phyloP scores from a whole-genome alignment of 2,113 vertebrate genomes.

The Turnix velox region DNA sequence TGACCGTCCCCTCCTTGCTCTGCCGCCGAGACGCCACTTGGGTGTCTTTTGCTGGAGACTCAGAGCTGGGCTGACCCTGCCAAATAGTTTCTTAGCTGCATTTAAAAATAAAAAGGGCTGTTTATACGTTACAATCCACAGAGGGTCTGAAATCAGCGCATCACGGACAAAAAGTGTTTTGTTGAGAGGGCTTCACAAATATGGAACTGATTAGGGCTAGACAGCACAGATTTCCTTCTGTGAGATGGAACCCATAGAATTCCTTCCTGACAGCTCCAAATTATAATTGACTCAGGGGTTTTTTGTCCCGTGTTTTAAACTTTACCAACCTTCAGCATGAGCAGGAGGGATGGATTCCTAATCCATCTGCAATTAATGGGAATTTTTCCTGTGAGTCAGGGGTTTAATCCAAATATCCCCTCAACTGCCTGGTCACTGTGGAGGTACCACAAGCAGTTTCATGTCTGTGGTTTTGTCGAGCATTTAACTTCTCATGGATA shows the following conservation, averaged over 20 bases:
- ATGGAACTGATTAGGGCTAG: slow-evolving; percentile 52
- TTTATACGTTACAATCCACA: slow-evolving; percentile 44
- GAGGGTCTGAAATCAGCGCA: slow-evolving; percentile 41
- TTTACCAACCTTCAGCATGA: neutral
- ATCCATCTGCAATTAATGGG: neutral
- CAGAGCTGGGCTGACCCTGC: slow-evolving; percentile 1
- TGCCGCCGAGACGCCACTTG: neutral
- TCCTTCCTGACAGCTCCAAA: slow-evolving; percentile 44
- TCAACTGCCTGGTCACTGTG: neutral
- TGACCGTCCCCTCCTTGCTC: neutral
- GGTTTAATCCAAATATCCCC: neutral
- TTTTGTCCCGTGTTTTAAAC: neutral
- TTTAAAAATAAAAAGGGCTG: slow-evolving; percentile 48
- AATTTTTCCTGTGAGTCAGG: neutral
- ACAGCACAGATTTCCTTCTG: slow-evolving; percentile 31
- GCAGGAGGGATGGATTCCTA: neutral
- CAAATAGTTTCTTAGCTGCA: slow-evolving; percentile 28
- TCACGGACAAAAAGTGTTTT: slow-evolving; percentile 50
- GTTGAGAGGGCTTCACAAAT: slow-evolving; percentile 43
- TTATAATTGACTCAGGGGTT: neutral
- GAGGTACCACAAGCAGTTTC: neutral
- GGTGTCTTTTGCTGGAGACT: neutral
- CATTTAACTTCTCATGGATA: neutral
- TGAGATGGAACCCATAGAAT: slow-evolving; percentile 25
- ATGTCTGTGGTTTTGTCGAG: neutral